A percentile compares a stretch with the other conserved stretches of the same genome.
phyloP scores from a whole-genome alignment of 2,113 vertebrate species.

The Gallinago paraguaiae region DNA sequence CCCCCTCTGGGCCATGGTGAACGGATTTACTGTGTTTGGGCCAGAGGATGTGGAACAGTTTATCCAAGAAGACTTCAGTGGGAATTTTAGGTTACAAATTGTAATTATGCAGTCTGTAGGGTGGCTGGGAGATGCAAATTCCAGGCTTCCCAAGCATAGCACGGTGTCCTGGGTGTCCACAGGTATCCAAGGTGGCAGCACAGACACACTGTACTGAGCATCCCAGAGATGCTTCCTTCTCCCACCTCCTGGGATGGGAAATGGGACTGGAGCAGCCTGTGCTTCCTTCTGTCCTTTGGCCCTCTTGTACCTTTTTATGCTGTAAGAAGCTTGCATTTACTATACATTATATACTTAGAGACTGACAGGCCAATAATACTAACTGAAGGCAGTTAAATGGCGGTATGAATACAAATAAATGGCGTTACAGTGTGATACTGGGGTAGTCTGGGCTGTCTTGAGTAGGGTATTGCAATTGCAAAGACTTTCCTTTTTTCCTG shows the following conservation, averaged over 20 bases:
- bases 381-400: background rate
- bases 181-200: accelerated
- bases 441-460: background rate
- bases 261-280: accelerated
- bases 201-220: accelerated
- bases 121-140: background rate
- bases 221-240: background rate
- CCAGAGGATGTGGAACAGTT: too few relatives aligned
- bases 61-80: too few relatives aligned
- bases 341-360: background rate
- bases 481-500: background rate
- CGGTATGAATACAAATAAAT: background rate
- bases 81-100: too few relatives aligned
- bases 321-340: background rate
- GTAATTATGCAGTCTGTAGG: too few relatives aligned
- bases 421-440: background rate
- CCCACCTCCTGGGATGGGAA: background rate
- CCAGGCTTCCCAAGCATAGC: background rate
- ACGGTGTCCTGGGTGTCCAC: background rate
- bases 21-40: too few relatives aligned
- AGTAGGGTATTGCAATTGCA: background rate
- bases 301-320: background rate
- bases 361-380: background rate
- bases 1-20: too few relatives aligned
- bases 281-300: background rate